Evolutionary conservation across 2,888 invertebrate species (phyloP), one percentile per base, ranked within the genome.

Genomic region (Leptinotarsa peninsularis): DNA sequence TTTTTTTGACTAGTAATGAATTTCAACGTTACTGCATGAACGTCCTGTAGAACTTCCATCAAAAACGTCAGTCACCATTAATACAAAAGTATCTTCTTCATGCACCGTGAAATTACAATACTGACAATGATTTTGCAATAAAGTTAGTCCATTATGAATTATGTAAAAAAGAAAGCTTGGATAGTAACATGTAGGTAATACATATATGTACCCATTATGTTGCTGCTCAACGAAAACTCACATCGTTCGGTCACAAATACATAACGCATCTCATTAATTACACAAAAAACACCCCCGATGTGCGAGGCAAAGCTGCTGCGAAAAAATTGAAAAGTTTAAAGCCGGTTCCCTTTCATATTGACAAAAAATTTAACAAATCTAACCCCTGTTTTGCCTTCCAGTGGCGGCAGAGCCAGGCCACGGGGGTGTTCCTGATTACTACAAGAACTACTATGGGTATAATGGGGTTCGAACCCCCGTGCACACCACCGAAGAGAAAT

Each of bases 371-470:
- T 67, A 71, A 72, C 77, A 67, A 74, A 60, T 74, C 75, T 83
- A 83, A 82, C 76, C 76, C 82, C 79, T 76, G 82, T 84, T 85
- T 87, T 87, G 87, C 87, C 91, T 93, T 94, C 90, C 93, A 94
- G 94, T 94, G 93, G 94, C 93, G 92, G 93, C 93, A 90, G 93
- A 93, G 91, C 93, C 93, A 90, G 92, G 92, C 90, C 90, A 90
- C 87, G 92, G 93, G 92, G 92, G 93, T 92, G 92, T 93, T 92
- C 92, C 92, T 93, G 94, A 95, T 92, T 93, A 93, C 94, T 95
- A 93, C 95, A 95, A 95, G 93, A 93, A 91, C 92, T 93, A 91
- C 93, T 93, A 91, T 92, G 90, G 90, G 92, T 94, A 91, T 93
- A 93, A 92, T 91, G 92, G 92, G 90, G 79, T 79, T 85, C 84